Evolutionary conservation across 2,888 invertebrate genomes (phyloP).

Genomic region (Cyaniris semiargus): DNA sequence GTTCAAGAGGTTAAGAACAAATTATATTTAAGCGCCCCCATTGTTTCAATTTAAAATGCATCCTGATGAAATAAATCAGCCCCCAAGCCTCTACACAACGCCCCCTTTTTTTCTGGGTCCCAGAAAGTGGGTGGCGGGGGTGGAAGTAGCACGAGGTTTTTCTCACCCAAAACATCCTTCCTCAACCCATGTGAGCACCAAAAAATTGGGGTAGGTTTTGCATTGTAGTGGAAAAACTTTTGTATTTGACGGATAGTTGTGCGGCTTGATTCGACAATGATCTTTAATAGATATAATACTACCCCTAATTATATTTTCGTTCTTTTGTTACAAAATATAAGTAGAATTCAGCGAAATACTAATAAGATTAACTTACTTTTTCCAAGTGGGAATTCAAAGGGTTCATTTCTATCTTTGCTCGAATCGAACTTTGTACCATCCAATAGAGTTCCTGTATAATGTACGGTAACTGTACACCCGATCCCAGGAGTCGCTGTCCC

Average conservation of each 20-base stretch:
- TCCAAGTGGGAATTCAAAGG: constrained; percentile 93
- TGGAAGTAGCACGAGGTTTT: too few species aligned
- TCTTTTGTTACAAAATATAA: not conserved
- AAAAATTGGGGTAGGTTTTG: too few species aligned
- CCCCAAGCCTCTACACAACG: too few species aligned
- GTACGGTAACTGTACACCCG: constrained; percentile 87
- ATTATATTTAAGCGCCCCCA: too few species aligned
- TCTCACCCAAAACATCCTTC: too few species aligned
- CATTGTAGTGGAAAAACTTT: not conserved
- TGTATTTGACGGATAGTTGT: not conserved
- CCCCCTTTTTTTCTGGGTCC: too few species aligned
- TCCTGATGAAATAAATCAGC: too few species aligned
- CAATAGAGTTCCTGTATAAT: constrained; percentile 93
- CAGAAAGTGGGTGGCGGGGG: too few species aligned
- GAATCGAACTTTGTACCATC: constrained; percentile 97
- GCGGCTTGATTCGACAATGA: not conserved
- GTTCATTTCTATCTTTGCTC: constrained; percentile 89
- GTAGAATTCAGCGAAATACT: too few species aligned
- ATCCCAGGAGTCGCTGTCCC: constrained; percentile 85
- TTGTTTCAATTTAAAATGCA: too few species aligned
- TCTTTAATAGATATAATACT: not conserved
- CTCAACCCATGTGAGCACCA: too few species aligned
- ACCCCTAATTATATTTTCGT: not conserved
- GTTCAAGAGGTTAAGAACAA: too few species aligned
- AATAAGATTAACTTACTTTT: constrained; percentile 80